Evolutionary conservation across 2,888 invertebrate genomes (phyloP), one percentile per base, ranked within the genome.

Genomic region (Axea sp.): DNA sequence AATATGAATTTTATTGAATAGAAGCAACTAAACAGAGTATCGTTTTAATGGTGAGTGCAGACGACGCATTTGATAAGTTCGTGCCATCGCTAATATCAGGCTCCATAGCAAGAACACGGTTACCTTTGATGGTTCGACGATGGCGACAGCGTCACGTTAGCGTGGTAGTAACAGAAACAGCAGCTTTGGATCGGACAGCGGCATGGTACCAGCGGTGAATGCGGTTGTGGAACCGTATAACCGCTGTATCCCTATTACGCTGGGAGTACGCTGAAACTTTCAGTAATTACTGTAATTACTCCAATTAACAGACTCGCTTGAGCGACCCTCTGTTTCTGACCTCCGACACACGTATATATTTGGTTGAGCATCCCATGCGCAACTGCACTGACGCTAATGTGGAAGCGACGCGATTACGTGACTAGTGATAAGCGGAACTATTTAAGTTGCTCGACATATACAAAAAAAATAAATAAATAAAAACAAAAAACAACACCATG

Each of bases 251-350:
- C 72, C 72, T 59, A 71, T 67, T 76, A 65, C 59, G 47, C 59
- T 43, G 55, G 53, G 64, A 73, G 65, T 73, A 80, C 79, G 83
- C 83, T 85, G 84, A 86, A 87, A 87, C 86, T 87, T 87, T 86
- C 85, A 84, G 87, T 87, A 87, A 87, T 87, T 87, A 87, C 86
- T 80, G 85, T 87, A 87, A 87, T 87, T 87, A 86, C 87, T 87
- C 86, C 87, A 87, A 87, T 87, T 86, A 87, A 87, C 87, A 84
- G 84, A 86, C 86, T 86, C 85, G 85, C 84, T 86, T 81, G 82
- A 83, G 83, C 83, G 80, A 80, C 79, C 81, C 82, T 78, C 81
- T 74, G 78, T 78, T 79, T 81, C 78, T 80, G 79, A 80, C 75
- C 81, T 65, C 77, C 80, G 72, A 73, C 69, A 64, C 73, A 64